Base-by-base conservation (phyloP, 2,797 vertebrate species). In the Alectoris magna region DNA sequence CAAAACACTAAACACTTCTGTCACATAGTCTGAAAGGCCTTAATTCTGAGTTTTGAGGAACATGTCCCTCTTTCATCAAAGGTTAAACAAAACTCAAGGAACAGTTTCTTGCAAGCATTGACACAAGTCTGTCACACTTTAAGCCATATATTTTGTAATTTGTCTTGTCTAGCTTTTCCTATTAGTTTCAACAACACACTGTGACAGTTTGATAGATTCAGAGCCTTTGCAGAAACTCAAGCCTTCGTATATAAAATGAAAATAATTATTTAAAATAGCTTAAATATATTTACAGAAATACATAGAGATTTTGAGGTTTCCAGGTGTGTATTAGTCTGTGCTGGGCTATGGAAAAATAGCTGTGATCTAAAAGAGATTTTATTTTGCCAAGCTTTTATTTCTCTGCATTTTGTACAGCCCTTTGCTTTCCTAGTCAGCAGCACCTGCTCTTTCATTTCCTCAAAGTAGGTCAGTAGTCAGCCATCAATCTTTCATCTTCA, bases 381-480 rank as follows among this genome's bases (percentile, higher is more conserved):
- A 91, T 92, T 88, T 80, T 94, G 63, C 84, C 68, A 77, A 63
- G 70, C 39, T 82, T 91, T 92, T 95, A 91, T 95, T 93, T 91
- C 66, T 81, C 62, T 91, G 68, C 70, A 59, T 94, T 84, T 93
- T 84, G 75, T 82, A 44, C 19, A 70, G 88, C 83, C 80, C 85
- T 96, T 94, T 89, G 75, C 89, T 96, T 95, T 91, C 86, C 91
- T 77, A 95, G 95, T 95, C 91, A 95, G 95, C 90, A 95, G 94
- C 88, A 97, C 96, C 96, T 96, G 97, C 96, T 97, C 89, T 96
- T 95, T 95, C 95, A 95, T 97, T 96, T 95, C 89, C 87, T 95
- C 93, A 96, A 97, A 97, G 94, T 97, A 97, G 97, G 97, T 97
- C 96, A 97, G 95, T 95, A 96, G 96, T 93, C 95, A 97, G 93